Conservation (phyloP, 2,888 invertebrate genomes). For the Metopia argyrocephala region DNA sequence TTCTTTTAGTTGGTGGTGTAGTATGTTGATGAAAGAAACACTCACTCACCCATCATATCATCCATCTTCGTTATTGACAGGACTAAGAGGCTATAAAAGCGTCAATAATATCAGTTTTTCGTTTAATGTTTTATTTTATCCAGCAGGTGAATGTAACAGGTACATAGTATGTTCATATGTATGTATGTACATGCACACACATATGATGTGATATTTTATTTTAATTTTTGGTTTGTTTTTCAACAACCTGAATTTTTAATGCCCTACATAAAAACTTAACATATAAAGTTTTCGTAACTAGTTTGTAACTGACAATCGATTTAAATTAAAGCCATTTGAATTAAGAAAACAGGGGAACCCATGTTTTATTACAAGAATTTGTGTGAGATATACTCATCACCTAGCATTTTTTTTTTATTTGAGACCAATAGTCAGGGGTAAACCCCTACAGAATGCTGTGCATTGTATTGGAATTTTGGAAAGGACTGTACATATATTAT, state of each 20-base stretch:
- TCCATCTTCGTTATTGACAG: conserved; percentile 48
- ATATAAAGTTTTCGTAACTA: too few relatives aligned
- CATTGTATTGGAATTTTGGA: too few relatives aligned
- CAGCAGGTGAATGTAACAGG: conserved; percentile 4
- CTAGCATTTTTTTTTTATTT: too few relatives aligned
- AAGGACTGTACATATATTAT: too few relatives aligned
- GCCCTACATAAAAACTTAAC: too few relatives aligned
- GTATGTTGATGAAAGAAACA: neutral
- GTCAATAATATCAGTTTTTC: conserved; percentile 40
- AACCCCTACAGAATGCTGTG: too few relatives aligned
- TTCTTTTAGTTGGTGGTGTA: neutral
- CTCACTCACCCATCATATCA: conserved; percentile 15
- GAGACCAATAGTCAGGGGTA: too few relatives aligned
- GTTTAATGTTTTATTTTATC: neutral
- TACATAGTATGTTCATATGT: neutral
- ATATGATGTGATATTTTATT: neutral
- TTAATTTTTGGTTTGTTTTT: neutral
- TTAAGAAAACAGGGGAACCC: too few relatives aligned
- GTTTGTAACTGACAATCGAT: too few relatives aligned
- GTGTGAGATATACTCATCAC: too few relatives aligned
- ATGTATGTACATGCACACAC: neutral
- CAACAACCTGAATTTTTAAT: neutral
- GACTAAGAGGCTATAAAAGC: conserved; percentile 47
- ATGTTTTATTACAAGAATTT: too few relatives aligned
- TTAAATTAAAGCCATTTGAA: too few relatives aligned